These are phyloP conservation scores for Paragorgia papillata DNA, from an alignment of 92 coral and sea anemone genomes.

Conservation along the genomic window DNA sequence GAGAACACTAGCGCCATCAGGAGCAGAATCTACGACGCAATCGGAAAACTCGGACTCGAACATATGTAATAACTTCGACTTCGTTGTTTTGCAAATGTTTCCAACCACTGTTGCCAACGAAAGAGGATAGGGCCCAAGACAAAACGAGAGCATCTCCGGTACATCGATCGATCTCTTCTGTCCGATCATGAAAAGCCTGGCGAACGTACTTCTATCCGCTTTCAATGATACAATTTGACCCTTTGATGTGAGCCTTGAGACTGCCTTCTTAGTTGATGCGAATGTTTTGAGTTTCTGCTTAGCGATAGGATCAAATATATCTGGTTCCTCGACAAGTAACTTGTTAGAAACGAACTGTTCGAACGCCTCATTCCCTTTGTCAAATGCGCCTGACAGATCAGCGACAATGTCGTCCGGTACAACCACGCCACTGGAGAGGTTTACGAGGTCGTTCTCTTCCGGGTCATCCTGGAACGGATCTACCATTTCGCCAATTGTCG, in stretches of 20 bases:
- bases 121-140: conserved; percentile 37
- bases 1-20: conserved; percentile 19
- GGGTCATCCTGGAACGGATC: conserved; percentile 27
- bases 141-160: conserved; percentile 25
- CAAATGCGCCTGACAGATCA: conserved; percentile 20
- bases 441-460: conserved; percentile 17
- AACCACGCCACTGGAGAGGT: conserved; percentile 31
- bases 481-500: conserved; percentile 19
- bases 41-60: too few relatives aligned
- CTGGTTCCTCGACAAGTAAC: conserved; percentile 37
- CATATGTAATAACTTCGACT: too few relatives aligned
- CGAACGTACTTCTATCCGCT: conserved; percentile 11
- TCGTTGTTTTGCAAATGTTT: too few relatives aligned
- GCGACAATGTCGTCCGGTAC: conserved; percentile 28
- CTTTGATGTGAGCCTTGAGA: conserved; percentile 10
- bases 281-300: conserved; percentile 38
- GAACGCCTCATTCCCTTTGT: conserved; percentile 40
- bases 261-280: conserved; percentile 17
- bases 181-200: conserved; percentile 6
- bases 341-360: conserved; percentile 22
- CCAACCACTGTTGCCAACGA: conserved; percentile 38
- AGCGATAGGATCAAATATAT: conserved; percentile 15
- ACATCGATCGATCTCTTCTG: conserved; percentile 10
- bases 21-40: conserved; percentile 18
- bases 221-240: conserved; percentile 33